phyloP scores from a whole-genome alignment of 2,113 vertebrate species.

The Tachysurus vachellii region DNA sequence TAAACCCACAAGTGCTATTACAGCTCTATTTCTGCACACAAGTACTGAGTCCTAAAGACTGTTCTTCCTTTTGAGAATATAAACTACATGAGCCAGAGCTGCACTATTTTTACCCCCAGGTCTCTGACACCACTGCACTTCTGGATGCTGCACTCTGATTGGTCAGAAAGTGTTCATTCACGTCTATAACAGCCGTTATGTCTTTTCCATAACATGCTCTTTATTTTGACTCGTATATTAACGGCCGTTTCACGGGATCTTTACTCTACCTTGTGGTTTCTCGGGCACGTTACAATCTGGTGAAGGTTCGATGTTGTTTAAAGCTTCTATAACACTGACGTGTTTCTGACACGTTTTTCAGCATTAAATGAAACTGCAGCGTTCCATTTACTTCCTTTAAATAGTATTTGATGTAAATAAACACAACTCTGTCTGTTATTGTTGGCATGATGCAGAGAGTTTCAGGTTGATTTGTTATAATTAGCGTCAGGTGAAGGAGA shows the following conservation, averaged over 20 bases:
- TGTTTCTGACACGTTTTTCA: neutral
- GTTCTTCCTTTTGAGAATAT: neutral
- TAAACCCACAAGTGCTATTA: conserved; percentile 56
- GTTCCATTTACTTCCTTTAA: neutral
- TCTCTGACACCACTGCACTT: neutral
- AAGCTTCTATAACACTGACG: neutral
- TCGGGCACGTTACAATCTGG: neutral
- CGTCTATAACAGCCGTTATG: neutral
- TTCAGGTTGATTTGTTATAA: neutral
- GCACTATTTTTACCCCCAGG: neutral
- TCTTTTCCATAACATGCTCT: no score
- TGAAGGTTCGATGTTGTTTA: neutral
- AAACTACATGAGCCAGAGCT: neutral
- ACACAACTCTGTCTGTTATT: neutral
- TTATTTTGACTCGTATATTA: neutral
- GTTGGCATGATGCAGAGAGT: neutral
- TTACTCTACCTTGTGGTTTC: neutral
- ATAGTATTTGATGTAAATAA: neutral
- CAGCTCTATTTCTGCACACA: conserved; percentile 48
- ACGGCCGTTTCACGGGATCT: neutral
- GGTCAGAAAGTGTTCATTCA: neutral
- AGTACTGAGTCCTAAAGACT: neutral
- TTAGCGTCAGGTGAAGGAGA: neutral
- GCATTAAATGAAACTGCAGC: neutral
- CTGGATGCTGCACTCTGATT: neutral